Base-by-base conservation (phyloP, 2,888 invertebrate species). In the Lasioglossum villosulum region DNA sequence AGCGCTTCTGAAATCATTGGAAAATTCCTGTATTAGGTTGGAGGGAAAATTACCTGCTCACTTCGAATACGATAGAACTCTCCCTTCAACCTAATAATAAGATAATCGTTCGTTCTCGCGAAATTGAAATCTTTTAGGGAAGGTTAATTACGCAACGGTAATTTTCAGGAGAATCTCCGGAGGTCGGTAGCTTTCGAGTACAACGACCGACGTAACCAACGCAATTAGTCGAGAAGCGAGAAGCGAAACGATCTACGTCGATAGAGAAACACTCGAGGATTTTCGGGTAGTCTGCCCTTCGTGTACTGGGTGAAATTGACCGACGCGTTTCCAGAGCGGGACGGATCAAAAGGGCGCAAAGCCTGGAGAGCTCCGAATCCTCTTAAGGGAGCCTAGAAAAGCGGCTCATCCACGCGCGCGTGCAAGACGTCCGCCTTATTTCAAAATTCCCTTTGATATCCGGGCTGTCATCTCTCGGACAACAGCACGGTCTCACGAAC, bases 401-500 rank as follows among this genome's bases (percentile, higher is more conserved):
- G 63, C 75, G 23, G 56, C 42, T 75, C 52, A 3, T 45, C 27
- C 0, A 27, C 0, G 56, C 4, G 19, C 1, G 4, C 1, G 12
- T 45, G 16, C 34, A 76, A 83, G 72, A 73, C 27, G 56, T 52
- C 37, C 30, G 34, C 8, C 42, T 59, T 59, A 59, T 48, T 81
- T 59, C 45, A 39, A 81, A 74, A 83, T 83, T 83, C 81, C 39
- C 81, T 83, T 83, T 83, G 83, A 73, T 77, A 73, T 37, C 37
- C 8, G 68, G 42, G 37, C 1, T 45, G 76, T 73, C 81, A 45
- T 48, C 52, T 23, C 30, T 16, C 27, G 23, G 39, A 52, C 27
- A 52, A 76, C 56, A 56, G 30, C 23, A 42, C n/a, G 34, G n/a
- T n/a, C 16, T 14, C 5, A 1, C 6, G 34, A 14, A 16, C 39